Evolutionary conservation across 2,888 invertebrate species (phyloP).

Genomic region (Hypolimnas misippus): DNA sequence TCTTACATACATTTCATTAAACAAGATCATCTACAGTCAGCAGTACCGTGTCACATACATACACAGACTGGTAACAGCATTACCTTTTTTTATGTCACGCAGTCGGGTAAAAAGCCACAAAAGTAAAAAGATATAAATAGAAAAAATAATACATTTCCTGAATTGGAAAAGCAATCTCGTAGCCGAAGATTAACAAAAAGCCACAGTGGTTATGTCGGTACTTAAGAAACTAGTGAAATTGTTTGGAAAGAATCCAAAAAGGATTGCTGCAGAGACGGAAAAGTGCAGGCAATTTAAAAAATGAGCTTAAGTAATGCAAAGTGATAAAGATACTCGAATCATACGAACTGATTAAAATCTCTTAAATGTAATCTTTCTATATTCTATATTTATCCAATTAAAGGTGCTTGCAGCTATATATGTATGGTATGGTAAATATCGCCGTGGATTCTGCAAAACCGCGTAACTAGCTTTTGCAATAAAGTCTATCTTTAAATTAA

Average conservation of each 20-base stretch:
- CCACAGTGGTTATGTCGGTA: conserved; percentile 38
- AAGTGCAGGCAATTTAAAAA: conserved; percentile 31
- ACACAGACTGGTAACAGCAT: no score
- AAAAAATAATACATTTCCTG: conserved; percentile 18
- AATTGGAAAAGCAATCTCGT: conserved; percentile 35
- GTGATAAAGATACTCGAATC: conserved; percentile 14
- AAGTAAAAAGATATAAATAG: not conserved
- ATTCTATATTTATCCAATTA: not conserved
- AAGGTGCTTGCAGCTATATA: no score
- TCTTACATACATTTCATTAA: no score
- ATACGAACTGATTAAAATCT: conserved; percentile 8
- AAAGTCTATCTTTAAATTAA: no score
- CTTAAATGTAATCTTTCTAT: not conserved
- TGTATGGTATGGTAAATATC: no score
- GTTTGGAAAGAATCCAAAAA: conserved; percentile 41
- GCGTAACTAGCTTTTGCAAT: no score
- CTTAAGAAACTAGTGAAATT: conserved; percentile 39
- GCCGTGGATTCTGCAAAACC: no score
- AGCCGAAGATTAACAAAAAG: conserved; percentile 37
- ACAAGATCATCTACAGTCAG: no score
- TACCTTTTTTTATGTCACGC: no score
- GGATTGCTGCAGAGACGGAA: conserved; percentile 32
- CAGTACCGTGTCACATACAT: no score
- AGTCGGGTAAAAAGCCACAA: no score
- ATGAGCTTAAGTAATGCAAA: conserved; percentile 27